Evolutionary conservation across 2,113 vertebrate species (phyloP), one percentile per base, ranked within the genome.

Genomic region (Bubalus kerabau): DNA sequence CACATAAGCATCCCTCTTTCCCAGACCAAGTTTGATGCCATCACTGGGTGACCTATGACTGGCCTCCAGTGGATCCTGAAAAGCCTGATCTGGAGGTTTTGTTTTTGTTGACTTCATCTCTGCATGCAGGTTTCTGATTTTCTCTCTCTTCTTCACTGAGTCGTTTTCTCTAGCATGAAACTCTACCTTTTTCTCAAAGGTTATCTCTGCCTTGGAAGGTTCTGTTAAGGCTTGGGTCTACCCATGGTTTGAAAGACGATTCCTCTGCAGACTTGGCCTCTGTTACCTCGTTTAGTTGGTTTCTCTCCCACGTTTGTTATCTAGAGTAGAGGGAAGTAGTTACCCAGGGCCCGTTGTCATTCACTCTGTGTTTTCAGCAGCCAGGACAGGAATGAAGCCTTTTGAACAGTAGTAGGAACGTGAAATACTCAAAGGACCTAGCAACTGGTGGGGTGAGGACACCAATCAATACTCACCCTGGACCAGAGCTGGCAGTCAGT

Each of bases 331-430:
- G 14, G 28, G 84, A 13, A 64, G 9, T 86, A 21, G 10, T 50
- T 30, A 57, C 7, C 7, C 0, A 32, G 24, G n/a, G 30, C 13
- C 87, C 0, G 0, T 5, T 52, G 30, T 92, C 43, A 56, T 60
- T 94, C 32, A 10, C 24, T 48, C 21, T 46, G 5, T 46, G 5
- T 94, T 50, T 85, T 28, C 28, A 84, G 83, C 1, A 52, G 32
- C 14, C 11, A 6, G 92, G 50, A 60, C 3, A 86, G 60, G 46
- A 83, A 26, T 52, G 67, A 46, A 91, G 32, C 10, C n/a, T 71
- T 28, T 14, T 71, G 32, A 57, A 48, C 19, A 14, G 8, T 7
- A 13, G n/a, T 7, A 89, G 36, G 46, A 26, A 48, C 0, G 1
- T 17, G 1, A 78, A 11, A 46, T 50, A 13, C 32, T 26, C 32